phyloP scores from a whole-genome alignment of 2,888 invertebrate species.

The Prosopocoilus inquinatus region DNA sequence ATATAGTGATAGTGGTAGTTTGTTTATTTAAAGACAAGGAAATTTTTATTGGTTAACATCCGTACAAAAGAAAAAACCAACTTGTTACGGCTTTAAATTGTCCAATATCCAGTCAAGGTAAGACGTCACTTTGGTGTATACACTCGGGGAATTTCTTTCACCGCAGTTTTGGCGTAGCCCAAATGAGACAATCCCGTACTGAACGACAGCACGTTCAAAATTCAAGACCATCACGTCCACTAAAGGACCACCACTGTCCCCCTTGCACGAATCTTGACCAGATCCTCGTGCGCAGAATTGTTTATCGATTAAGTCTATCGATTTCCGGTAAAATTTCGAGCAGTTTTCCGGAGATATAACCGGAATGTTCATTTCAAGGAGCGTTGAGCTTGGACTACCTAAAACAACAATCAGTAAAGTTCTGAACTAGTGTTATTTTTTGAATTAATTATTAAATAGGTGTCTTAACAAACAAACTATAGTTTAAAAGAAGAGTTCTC shows the following conservation, averaged over 20 bases:
- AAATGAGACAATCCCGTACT: constrained; percentile 57
- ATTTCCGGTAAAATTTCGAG: constrained; percentile 34
- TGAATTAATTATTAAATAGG: too few species aligned
- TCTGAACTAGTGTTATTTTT: too few species aligned
- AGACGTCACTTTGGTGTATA: constrained; percentile 63
- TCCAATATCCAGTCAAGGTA: constrained; percentile 66
- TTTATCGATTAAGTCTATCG: constrained; percentile 33
- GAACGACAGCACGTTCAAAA: constrained; percentile 52
- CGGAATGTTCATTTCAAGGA: constrained; percentile 51
- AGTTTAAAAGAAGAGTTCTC: too few species aligned
- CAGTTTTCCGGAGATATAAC: constrained; percentile 45
- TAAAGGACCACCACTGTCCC: constrained; percentile 70
- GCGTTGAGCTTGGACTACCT: constrained; percentile 38
- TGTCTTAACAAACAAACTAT: too few species aligned
- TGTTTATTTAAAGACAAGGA: too few species aligned
- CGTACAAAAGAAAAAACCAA: too few species aligned
- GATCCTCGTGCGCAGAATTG: constrained; percentile 66
- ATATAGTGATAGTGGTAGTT: too few species aligned
- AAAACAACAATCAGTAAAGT: constrained; percentile 22
- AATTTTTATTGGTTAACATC: too few species aligned
- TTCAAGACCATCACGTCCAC: constrained; percentile 45
- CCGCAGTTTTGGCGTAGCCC: constrained; percentile 50
- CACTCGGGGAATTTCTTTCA: constrained; percentile 60
- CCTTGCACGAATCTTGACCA: constrained; percentile 62
- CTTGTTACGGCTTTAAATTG: constrained; percentile 45